A percentile compares a stretch with the other conserved stretches of the same genome.
Conservation (phyloP, 1,140 invertebrate genomes). For the Scylla paramamosain region DNA sequence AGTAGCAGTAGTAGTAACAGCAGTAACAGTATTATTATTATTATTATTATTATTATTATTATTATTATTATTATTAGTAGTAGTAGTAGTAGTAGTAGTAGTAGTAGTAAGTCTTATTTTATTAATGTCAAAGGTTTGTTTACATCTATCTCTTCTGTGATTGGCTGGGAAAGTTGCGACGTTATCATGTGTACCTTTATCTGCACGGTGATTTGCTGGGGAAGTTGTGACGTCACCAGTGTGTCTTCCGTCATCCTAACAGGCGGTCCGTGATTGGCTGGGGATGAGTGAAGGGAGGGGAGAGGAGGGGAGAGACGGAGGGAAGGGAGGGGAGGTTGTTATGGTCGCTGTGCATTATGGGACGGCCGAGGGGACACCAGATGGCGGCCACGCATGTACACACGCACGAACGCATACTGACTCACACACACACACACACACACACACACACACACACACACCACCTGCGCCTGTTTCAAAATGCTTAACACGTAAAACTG, state of each 20-base stretch:
- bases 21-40: too few relatives aligned
- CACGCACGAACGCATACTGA: background rate
- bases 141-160: too few relatives aligned
- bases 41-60: too few relatives aligned
- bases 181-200: background rate
- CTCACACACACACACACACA: background rate
- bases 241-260: background rate
- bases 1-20: too few relatives aligned
- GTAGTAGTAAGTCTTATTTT: background rate
- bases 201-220: background rate
- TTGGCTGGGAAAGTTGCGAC: background rate
- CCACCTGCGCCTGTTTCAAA: background rate
- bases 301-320: too few relatives aligned
- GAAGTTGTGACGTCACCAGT: background rate
- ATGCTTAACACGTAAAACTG: too few relatives aligned
- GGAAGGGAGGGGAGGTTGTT: too few relatives aligned
- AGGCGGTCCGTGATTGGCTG: background rate
- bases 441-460: conserved; percentile 35
- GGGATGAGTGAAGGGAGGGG: too few relatives aligned
- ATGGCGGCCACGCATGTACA: too few relatives aligned
- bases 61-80: background rate
- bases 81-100: conserved; percentile 23
- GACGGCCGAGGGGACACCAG: too few relatives aligned
- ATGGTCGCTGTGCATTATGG: too few relatives aligned
- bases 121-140: too few relatives aligned